These are phyloP conservation scores for Eulemur rufifrons DNA, from an alignment of 2,113 vertebrate genomes.

Conservation along the genomic window DNA sequence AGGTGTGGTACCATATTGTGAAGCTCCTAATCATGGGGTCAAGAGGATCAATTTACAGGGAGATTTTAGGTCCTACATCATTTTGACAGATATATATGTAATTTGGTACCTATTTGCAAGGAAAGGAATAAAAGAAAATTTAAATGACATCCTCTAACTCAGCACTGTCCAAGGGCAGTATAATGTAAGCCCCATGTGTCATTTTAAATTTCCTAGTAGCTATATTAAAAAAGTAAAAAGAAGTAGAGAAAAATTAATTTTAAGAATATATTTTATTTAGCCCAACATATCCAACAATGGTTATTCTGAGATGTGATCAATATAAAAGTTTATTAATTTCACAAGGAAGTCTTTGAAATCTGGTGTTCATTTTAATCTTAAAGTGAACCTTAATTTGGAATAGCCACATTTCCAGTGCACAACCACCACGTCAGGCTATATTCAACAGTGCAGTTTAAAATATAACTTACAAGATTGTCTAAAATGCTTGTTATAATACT, in stretches of 20 bases:
- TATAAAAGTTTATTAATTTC: conserved; percentile 18
- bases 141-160: conserved; percentile 17
- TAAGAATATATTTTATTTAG: neutral
- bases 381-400: neutral
- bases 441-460: neutral
- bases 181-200: neutral
- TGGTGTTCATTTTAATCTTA: conserved; percentile 11
- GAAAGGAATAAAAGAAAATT: conserved; percentile 12
- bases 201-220: conserved; percentile 6
- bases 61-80: conserved; percentile 63
- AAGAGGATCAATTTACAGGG: conserved; percentile 65
- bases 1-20: conserved; percentile 66
- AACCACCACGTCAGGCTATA: neutral
- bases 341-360: neutral
- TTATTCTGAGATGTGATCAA: neutral
- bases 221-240: neutral
- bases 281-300: neutral
- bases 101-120: conserved; percentile 58
- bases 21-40: conserved; percentile 50
- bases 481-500: neutral
- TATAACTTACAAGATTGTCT: neutral
- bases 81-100: conserved; percentile 63
- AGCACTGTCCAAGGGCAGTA: neutral
- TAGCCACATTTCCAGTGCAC: neutral
- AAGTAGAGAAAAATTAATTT: neutral